Conservation (phyloP, 2,113 vertebrate genomes). For the Miniopterus natalensis region DNA sequence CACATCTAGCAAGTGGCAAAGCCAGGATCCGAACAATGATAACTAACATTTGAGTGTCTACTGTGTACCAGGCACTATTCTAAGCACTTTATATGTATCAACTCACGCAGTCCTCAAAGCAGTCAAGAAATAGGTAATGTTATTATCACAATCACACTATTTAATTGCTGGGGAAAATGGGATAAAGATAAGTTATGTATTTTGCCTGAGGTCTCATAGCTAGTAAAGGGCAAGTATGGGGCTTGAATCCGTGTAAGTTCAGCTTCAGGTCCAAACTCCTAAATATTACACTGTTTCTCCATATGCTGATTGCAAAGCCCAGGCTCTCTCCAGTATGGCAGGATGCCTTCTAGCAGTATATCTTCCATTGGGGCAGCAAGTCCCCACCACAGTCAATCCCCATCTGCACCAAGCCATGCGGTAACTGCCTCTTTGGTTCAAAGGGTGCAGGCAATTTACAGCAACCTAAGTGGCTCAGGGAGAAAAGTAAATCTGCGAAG, state of each 20-base stretch:
- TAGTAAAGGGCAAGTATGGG: background rate
- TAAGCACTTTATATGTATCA: background rate
- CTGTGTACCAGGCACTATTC: conserved; percentile 1
- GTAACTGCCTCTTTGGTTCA: conserved; percentile 32
- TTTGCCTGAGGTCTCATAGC: background rate
- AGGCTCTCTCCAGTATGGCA: background rate
- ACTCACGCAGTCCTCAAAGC: background rate
- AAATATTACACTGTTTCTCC: background rate
- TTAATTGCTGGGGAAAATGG: background rate
- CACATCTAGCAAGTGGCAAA: background rate
- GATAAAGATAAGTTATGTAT: conserved; percentile 18
- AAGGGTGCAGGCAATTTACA: conserved; percentile 15
- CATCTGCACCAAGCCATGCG: background rate
- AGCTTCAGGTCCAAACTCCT: background rate
- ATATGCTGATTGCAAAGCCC: background rate
- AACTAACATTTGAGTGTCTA: background rate
- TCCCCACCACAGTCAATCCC: background rate
- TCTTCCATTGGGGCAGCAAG: background rate
- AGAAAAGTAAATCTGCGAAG: background rate
- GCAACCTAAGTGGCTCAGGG: background rate
- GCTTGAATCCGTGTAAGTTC: background rate
- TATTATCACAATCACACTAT: background rate
- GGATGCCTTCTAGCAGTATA: background rate
- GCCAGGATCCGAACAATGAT: background rate
- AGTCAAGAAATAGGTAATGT: conserved; percentile 17